Evolutionary conservation across 2,888 invertebrate species (phyloP).

Genomic region (Lydus trimaculatus): DNA sequence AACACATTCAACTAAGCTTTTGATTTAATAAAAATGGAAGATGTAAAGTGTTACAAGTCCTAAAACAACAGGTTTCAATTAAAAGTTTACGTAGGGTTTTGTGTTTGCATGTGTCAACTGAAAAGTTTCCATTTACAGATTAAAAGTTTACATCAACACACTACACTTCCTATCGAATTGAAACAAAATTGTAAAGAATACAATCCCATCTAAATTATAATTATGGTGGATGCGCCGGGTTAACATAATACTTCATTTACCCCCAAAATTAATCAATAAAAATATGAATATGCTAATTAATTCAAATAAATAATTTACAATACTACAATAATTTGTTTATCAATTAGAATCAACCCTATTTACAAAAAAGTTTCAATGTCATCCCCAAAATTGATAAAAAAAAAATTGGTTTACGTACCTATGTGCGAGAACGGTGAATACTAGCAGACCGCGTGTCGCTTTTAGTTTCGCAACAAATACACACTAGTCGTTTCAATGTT

Average conservation of each 20-base stretch:
- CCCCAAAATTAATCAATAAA: not conserved
- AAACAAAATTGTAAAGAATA: not conserved
- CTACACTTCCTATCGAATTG: not conserved
- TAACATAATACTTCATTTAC: not conserved
- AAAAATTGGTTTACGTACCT: constrained; percentile 27
- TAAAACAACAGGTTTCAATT: constrained; percentile 6
- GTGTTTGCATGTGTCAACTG: not conserved
- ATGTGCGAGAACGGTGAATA: constrained; percentile 15
- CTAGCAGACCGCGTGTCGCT: constrained; percentile 34
- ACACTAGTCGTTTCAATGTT: constrained; percentile 29
- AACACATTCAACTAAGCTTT: not conserved
- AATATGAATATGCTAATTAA: too few relatives aligned
- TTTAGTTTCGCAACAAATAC: constrained; percentile 30
- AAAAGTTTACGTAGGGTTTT: not conserved
- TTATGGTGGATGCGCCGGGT: constrained; percentile 1
- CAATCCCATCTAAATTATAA: too few relatives aligned
- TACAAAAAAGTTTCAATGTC: too few relatives aligned
- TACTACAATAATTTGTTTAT: too few relatives aligned
- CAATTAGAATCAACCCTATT: too few relatives aligned
- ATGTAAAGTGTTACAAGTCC: not conserved
- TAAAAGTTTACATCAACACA: not conserved
- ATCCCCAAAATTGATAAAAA: too few relatives aligned
- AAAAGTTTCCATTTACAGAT: not conserved
- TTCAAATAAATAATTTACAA: too few relatives aligned
- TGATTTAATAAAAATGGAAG: not conserved